Conservation (phyloP, 2,797 vertebrate genomes). For the Artibeus lituratus region DNA sequence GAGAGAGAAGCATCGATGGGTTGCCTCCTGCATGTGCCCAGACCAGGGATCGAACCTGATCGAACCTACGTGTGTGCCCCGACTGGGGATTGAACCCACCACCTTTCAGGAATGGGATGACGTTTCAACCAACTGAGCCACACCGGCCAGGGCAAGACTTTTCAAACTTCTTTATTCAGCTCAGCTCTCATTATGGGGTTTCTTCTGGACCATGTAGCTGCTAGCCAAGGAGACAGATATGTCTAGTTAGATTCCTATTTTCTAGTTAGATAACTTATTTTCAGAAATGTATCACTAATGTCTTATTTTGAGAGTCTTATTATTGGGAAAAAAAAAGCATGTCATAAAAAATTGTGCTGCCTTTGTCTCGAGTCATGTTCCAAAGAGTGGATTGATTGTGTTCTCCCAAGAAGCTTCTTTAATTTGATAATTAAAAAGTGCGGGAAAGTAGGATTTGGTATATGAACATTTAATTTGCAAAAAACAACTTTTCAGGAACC, state of each 20-base stretch:
- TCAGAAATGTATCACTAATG: neutral
- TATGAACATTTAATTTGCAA: slow-evolving; percentile 46
- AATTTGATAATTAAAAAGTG: slow-evolving; percentile 27
- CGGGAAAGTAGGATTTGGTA: slow-evolving; percentile 16
- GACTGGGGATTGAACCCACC: neutral
- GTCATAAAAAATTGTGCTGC: neutral
- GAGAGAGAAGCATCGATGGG: neutral
- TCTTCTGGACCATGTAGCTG: neutral
- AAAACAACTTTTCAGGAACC: slow-evolving; percentile 29
- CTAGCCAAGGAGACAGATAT: neutral
- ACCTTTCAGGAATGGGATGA: neutral
- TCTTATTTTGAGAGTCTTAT: slow-evolving; percentile 13
- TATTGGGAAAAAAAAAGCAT: neutral
- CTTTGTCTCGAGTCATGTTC: neutral
- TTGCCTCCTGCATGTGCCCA: neutral
- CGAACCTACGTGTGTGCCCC: neutral
- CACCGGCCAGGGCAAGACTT: neutral
- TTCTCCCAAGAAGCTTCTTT: slow-evolving; percentile 13
- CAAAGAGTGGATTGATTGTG: neutral
- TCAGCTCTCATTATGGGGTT: neutral
- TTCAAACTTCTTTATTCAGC: neutral
- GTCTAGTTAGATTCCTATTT: slow-evolving; percentile 15
- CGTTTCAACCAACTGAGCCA: neutral
- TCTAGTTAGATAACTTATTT: neutral
- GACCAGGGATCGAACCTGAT: neutral